Percentiles rank a stretch among this genome's conserved stretches.
These are phyloP conservation scores for Hypomecis punctinalis DNA, from an alignment of 2,888 invertebrate genomes.

Conservation along the genomic window DNA sequence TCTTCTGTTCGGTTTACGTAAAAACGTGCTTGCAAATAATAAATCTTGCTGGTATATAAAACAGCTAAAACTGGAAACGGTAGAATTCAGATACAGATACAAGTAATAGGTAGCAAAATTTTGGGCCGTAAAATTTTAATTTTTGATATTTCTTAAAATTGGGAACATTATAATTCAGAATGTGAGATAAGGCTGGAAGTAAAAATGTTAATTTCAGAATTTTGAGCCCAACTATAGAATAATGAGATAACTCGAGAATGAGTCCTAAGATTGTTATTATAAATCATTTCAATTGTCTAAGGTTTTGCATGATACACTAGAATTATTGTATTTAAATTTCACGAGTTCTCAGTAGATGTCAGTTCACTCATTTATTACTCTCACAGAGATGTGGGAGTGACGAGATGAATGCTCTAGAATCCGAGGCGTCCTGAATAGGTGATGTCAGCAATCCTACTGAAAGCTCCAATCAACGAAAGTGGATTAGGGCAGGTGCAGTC, in stretches of 20 bases:
- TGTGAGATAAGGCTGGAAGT: too few species aligned
- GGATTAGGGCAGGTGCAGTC: constrained; percentile 9
- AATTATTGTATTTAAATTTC: too few species aligned
- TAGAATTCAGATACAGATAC: not conserved
- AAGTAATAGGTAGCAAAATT: too few species aligned
- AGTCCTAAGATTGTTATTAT: too few species aligned
- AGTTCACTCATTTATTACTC: not conserved
- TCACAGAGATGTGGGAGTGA: not conserved
- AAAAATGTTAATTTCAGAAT: too few species aligned
- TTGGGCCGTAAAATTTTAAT: too few species aligned
- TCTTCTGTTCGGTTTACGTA: constrained; percentile 5
- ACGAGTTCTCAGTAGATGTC: not conserved
- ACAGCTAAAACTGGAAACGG: not conserved
- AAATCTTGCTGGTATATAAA: not conserved
- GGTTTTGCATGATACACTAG: too few species aligned
- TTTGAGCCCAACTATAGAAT: too few species aligned
- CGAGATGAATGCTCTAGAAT: not conserved
- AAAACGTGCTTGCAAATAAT: not conserved
- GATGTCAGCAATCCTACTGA: not conserved
- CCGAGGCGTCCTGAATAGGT: not conserved
- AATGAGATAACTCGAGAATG: too few species aligned
- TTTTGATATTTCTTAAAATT: too few species aligned
- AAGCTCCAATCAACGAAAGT: constrained; percentile 28
- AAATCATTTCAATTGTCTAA: too few species aligned
- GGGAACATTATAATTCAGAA: too few species aligned